A percentile compares a stretch with the other conserved stretches of the same genome.
These are phyloP conservation scores for Lophura nycthemera DNA, from an alignment of 2,113 vertebrate species.

Conservation along the genomic window DNA sequence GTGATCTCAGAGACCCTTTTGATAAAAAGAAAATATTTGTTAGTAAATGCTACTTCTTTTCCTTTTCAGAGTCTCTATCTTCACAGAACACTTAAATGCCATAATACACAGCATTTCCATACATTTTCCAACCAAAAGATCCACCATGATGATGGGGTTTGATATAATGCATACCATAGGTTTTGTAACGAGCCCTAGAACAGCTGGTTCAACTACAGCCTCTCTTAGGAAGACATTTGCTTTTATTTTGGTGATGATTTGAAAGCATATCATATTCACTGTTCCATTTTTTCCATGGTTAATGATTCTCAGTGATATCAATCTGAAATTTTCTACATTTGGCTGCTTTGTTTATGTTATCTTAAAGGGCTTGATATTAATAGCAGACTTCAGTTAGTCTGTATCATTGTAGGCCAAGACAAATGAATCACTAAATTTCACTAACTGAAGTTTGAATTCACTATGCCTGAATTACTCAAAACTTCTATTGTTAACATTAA, in stretches of 20 bases:
- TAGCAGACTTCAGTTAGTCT: conserved; percentile 8
- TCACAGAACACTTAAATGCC: neutral
- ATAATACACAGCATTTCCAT: neutral
- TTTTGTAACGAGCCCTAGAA: neutral
- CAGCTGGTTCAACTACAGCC: conserved; percentile 9
- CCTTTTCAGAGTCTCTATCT: neutral
- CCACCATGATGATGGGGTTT: neutral
- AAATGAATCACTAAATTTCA: neutral
- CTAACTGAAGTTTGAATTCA: neutral
- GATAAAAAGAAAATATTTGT: neutral
- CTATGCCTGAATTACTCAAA: neutral
- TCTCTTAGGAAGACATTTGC: neutral
- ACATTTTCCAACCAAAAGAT: neutral
- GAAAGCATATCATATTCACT: neutral
- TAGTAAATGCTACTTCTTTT: neutral
- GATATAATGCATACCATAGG: neutral
- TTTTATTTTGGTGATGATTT: neutral
- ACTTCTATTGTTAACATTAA: neutral
- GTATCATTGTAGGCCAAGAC: neutral
- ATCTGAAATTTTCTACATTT: neutral
- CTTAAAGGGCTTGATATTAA: conserved; percentile 6
- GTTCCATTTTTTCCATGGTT: neutral
- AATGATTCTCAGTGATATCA: neutral
- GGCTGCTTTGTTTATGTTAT: conserved; percentile 10
- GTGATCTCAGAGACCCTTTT: conserved; percentile 85